A percentile compares a stretch with the other conserved stretches of the same genome.
Conservation (phyloP, 2,888 invertebrate genomes). For the Ophion costatus region DNA sequence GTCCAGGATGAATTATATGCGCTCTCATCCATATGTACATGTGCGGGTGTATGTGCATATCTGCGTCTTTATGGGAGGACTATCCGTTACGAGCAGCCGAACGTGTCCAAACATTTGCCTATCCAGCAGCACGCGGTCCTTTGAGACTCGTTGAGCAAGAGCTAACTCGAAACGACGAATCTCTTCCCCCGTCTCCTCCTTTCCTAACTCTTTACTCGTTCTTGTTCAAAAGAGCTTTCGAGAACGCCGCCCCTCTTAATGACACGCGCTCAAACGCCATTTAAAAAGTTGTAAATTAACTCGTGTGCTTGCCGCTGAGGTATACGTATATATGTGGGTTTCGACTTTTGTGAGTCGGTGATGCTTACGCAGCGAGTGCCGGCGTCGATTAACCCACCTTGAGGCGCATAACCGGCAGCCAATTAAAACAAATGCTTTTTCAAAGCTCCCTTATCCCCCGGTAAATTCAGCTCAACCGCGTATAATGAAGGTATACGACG, state of each 20-base stretch:
- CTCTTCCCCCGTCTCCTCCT: constrained; percentile 31
- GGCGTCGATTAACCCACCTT: constrained; percentile 58
- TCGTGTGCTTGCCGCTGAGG: constrained; percentile 53
- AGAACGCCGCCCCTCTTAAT: constrained; percentile 37
- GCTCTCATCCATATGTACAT: not conserved
- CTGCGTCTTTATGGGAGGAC: constrained; percentile 16
- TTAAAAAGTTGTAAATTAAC: constrained; percentile 66
- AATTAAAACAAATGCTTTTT: constrained; percentile 61
- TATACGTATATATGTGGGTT: not conserved
- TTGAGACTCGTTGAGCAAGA: constrained; percentile 64
- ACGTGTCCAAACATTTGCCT: constrained; percentile 66
- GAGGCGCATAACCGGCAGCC: constrained; percentile 52
- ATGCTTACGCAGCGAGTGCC: constrained; percentile 37
- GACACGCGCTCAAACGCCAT: constrained; percentile 62
- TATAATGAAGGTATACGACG: not conserved
- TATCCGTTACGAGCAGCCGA: constrained; percentile 60
- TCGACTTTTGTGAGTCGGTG: constrained; percentile 47
- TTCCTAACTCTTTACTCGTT: constrained; percentile 52
- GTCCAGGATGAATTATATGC: constrained; percentile 24
- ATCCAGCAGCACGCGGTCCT: constrained; percentile 59
- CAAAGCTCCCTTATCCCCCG: constrained; percentile 1
- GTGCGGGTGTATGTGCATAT: constrained; percentile 12
- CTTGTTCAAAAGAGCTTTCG: constrained; percentile 60
- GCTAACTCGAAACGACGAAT: constrained; percentile 68
- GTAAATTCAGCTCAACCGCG: constrained; percentile 22